Conservation (phyloP, 2,888 invertebrate genomes). For the Drymonia ruficornis region DNA sequence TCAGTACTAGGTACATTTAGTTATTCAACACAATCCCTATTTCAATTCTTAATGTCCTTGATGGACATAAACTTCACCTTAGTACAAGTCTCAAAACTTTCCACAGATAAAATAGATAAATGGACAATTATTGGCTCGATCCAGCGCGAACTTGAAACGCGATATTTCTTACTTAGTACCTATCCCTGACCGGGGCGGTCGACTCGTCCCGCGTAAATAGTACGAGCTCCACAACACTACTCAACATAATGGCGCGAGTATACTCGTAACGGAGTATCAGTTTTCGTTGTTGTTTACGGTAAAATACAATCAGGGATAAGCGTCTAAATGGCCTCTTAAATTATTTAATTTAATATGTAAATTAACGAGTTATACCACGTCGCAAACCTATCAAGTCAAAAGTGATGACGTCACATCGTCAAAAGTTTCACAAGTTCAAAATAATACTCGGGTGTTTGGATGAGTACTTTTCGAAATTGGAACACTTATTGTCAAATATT, state of each 20-base stretch:
- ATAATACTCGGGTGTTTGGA: no score
- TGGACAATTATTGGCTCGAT: constrained; percentile 12
- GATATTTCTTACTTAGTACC: constrained; percentile 24
- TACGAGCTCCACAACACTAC: constrained; percentile 47
- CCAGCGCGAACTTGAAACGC: constrained; percentile 29
- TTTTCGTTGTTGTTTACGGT: constrained; percentile 24
- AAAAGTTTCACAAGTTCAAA: no score
- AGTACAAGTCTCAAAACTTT: neutral
- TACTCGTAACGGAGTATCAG: constrained; percentile 38
- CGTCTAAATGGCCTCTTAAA: neutral
- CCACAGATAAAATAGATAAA: constrained; percentile 1
- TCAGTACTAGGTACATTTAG: no score
- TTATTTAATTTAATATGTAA: no score
- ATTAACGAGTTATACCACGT: no score
- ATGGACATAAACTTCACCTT: neutral
- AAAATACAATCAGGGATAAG: neutral
- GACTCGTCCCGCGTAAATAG: constrained; percentile 30
- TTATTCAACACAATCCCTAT: no score
- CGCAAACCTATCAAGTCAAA: no score
- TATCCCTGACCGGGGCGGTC: constrained; percentile 16
- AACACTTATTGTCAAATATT: no score
- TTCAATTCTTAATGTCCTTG: neutral
- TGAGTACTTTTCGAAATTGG: no score
- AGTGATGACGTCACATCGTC: no score
- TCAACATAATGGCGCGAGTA: constrained; percentile 55